Conservation (phyloP, 2,888 invertebrate genomes). For the Rugalucina vietnamica region DNA sequence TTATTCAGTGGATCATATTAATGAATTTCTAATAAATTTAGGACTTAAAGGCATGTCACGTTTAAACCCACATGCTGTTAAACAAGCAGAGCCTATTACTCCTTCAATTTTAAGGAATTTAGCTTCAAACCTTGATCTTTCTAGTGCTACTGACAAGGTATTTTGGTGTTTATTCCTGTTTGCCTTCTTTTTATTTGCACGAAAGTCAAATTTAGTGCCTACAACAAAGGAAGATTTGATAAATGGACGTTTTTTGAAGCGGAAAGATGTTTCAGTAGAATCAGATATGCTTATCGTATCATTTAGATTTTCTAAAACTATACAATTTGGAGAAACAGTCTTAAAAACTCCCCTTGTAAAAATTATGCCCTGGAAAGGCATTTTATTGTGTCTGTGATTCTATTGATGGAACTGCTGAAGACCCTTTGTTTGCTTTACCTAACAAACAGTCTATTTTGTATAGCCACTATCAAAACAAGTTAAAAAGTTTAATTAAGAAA, state of each 20-base stretch:
- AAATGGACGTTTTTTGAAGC: neutral
- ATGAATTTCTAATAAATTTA: neutral
- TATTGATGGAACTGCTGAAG: neutral
- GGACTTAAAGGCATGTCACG: neutral
- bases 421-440: neutral
- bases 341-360: neutral
- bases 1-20: neutral
- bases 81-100: neutral
- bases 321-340: neutral
- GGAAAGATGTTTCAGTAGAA: neutral
- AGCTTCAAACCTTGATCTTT: neutral
- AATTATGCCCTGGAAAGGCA: neutral
- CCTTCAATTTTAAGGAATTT: neutral
- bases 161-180: constrained; percentile 24
- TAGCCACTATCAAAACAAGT: neutral
- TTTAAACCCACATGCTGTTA: neutral
- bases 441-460: neutral
- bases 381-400: neutral
- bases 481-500: neutral
- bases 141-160: neutral
- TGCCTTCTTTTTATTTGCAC: constrained; percentile 17
- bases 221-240: neutral
- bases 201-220: neutral
- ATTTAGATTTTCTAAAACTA: neutral
- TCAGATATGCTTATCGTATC: neutral